These are phyloP conservation scores for Mesembrinibis cayennensis DNA, from an alignment of 2,113 vertebrate genomes.

Conservation along the genomic window DNA sequence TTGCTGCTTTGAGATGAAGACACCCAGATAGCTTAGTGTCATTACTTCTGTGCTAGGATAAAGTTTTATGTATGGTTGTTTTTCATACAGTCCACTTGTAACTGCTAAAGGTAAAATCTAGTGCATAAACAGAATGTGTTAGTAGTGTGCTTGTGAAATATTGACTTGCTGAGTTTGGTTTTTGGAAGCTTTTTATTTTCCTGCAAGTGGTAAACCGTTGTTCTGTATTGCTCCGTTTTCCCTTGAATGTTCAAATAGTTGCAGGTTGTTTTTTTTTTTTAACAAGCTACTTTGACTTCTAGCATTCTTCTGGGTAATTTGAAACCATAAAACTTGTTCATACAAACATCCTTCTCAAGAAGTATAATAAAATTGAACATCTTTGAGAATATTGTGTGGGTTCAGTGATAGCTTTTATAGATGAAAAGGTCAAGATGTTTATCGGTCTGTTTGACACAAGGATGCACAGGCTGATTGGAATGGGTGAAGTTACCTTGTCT, in stretches of 20 bases:
- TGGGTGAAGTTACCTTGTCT: neutral
- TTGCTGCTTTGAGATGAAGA: neutral
- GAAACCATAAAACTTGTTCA: neutral
- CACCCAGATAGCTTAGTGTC: neutral
- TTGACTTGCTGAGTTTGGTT: neutral
- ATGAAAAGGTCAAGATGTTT: neutral
- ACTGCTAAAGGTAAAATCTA: neutral
- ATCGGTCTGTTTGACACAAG: accelerated
- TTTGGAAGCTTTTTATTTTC: neutral
- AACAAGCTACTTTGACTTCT: neutral
- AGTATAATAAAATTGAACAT: neutral
- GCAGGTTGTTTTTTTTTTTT: neutral
- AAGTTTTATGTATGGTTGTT: neutral
- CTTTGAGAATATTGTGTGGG: neutral
- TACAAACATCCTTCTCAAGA: neutral
- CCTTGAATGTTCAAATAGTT: neutral
- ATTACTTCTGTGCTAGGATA: neutral
- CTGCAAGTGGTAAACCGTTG: neutral
- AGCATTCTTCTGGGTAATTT: neutral
- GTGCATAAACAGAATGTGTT: neutral
- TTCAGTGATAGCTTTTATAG: neutral
- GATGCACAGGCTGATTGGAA: neutral
- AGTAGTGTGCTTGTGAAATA: neutral
- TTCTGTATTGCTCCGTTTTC: neutral
- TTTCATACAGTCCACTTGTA: neutral